These are phyloP conservation scores for Microchrysa polita DNA, from an alignment of 2,888 invertebrate genomes.

Conservation along the genomic window DNA sequence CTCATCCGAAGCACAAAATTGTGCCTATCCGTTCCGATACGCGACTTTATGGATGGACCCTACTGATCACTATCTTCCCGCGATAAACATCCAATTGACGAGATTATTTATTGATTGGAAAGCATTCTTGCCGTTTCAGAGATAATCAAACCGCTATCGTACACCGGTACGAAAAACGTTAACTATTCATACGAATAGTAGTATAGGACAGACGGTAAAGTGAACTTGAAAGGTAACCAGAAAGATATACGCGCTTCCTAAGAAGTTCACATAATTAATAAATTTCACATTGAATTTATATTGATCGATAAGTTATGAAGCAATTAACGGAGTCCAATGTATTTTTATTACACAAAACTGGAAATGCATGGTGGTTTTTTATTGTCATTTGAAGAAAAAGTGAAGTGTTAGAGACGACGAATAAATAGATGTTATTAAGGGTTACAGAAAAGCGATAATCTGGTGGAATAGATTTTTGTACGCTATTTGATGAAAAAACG, in stretches of 20 bases:
- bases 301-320: constrained; percentile 24
- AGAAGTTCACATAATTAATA: constrained; percentile 40
- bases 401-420: no score
- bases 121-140: constrained; percentile 23
- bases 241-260: constrained; percentile 22
- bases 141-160: constrained; percentile 28
- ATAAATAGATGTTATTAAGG: no score
- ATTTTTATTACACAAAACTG: neutral
- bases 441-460: no score
- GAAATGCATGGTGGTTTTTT: no score
- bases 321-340: neutral
- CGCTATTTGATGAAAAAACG: no score
- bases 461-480: no score
- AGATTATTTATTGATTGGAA: constrained; percentile 39
- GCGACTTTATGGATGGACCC: neutral
- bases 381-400: no score
- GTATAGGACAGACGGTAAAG: neutral
- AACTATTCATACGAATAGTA: neutral
- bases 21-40: neutral
- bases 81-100: constrained; percentile 40
- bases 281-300: constrained; percentile 18
- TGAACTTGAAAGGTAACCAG: neutral
- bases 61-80: constrained; percentile 16
- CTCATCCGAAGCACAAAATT: neutral
- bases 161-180: neutral